phyloP scores from a whole-genome alignment of 2,888 invertebrate genomes.

The Acrobasis repandana region DNA sequence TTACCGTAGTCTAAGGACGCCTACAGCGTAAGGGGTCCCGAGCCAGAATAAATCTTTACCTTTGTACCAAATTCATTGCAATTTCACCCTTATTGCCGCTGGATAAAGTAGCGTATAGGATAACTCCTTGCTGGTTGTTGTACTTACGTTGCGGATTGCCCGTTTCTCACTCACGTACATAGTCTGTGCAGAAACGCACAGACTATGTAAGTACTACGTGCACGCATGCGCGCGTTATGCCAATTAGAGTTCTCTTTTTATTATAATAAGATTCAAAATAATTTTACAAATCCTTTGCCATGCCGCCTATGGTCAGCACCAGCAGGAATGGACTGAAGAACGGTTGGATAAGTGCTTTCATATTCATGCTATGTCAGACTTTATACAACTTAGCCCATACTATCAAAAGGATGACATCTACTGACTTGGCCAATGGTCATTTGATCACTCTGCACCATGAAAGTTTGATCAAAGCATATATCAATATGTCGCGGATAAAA shows the following conservation, averaged over 20 bases:
- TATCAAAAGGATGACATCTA: background rate
- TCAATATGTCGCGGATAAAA: background rate
- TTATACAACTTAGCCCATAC: constrained; percentile 7
- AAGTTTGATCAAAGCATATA: background rate
- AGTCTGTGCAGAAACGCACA: too few relatives aligned
- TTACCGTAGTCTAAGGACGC: too few relatives aligned
- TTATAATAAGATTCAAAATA: constrained; percentile 11
- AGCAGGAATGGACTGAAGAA: background rate
- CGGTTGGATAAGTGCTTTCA: constrained; percentile 5
- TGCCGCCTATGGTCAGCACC: background rate
- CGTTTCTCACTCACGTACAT: too few relatives aligned
- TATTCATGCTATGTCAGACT: constrained; percentile 14
- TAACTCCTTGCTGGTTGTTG: too few relatives aligned
- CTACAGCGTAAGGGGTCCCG: too few relatives aligned
- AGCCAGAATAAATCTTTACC: too few relatives aligned
- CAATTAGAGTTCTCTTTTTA: background rate
- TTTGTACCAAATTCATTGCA: too few relatives aligned
- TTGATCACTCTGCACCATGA: background rate
- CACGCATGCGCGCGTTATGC: too few relatives aligned
- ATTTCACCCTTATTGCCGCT: too few relatives aligned
- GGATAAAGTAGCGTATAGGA: too few relatives aligned
- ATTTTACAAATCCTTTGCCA: background rate
- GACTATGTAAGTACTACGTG: too few relatives aligned
- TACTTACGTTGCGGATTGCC: too few relatives aligned
- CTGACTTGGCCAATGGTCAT: background rate